Evolutionary conservation across 2,797 vertebrate species (phyloP).

Genomic region (Danio jaintianensis): DNA sequence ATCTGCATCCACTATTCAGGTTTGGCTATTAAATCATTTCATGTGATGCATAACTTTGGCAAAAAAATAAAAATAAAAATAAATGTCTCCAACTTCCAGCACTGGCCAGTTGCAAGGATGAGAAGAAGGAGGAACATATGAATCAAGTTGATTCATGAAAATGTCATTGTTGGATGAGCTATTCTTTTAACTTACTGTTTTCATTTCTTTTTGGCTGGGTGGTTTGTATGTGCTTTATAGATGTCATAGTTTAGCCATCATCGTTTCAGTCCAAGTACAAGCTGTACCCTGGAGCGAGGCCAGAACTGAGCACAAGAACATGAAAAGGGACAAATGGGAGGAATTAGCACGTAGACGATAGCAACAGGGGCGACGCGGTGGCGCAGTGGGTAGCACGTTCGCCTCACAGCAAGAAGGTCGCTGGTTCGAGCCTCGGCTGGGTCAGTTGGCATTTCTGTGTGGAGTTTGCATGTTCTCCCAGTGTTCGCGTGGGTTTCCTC

Average conservation of each 20-base stretch:
- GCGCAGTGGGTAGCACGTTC: no score
- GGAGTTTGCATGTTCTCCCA: no score
- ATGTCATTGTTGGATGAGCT: not conserved
- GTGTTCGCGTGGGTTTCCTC: no score
- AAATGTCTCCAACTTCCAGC: conserved; percentile 5
- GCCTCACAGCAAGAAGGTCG: no score
- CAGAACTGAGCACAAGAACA: conserved; percentile 65
- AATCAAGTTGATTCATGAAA: not conserved
- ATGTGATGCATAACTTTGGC: conserved; percentile 31
- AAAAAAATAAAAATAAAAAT: not conserved
- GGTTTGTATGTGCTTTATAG: conserved; percentile 55
- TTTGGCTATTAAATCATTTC: not conserved
- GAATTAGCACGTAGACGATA: conserved; percentile 29
- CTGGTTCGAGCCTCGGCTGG: no score
- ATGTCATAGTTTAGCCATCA: conserved; percentile 62
- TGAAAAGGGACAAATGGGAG: conserved; percentile 56
- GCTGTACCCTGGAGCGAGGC: conserved; percentile 69
- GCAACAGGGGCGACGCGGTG: no score
- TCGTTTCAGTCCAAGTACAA: conserved; percentile 73
- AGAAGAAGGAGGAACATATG: conserved; percentile 6
- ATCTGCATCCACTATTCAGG: conserved; percentile 4
- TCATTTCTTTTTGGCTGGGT: conserved; percentile 52
- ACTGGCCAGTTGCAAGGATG: conserved; percentile 24
- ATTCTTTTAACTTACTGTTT: conserved; percentile 43
- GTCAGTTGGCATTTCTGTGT: no score